Base-by-base conservation (phyloP, 1,140 invertebrate species). In the Musca domestica region DNA sequence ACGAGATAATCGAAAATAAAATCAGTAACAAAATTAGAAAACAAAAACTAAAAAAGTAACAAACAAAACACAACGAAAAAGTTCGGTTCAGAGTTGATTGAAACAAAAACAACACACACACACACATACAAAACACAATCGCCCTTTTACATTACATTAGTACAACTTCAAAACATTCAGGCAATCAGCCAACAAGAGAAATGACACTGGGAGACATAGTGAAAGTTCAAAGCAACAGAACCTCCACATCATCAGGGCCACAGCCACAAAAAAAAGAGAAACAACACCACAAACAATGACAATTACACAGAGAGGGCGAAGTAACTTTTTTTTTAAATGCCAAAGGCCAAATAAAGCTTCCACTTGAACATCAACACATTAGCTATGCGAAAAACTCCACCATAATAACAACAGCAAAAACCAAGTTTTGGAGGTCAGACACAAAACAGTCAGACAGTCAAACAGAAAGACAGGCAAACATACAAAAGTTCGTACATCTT, bases 281-380 rank as follows among this genome's bases (percentile, higher is more conserved):
- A 49, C 25, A 15, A 34, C 56, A 61, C 23, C 51, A 41, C 17
- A 17, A 41, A 64, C 23, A 67, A 68, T 46, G 41, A 20, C 49
- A 68, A 27, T 61, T 61, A 41, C 5, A 19, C 25, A 20, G 12
- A 69, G 63, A 69, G 19, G 63, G 56, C 54, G 68, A 25, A n/a
- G 63, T 66, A 69, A 69, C 68, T 69, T 69, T 64, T 23, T 69
- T 69, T 64, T 23, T 49, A 30, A 64, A 64, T 65, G 68, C 68
- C 68, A 69, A 61, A 66, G 68, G 64, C 47, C 68, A 69, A 69
- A 67, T 69, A 56, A 64, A 65, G 46, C 68, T 41, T 41, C 34
- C 34, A 41, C 10, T 41, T 41, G 34, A 7, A 41, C 34, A 41
- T 41, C 34, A 41, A 41, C 34, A 41, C 34, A 41, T 41, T 41